A percentile compares a stretch with the other conserved stretches of the same genome.
Evolutionary conservation across 2,797 vertebrate species (phyloP).

Genomic region (Austrolebias charrua): DNA sequence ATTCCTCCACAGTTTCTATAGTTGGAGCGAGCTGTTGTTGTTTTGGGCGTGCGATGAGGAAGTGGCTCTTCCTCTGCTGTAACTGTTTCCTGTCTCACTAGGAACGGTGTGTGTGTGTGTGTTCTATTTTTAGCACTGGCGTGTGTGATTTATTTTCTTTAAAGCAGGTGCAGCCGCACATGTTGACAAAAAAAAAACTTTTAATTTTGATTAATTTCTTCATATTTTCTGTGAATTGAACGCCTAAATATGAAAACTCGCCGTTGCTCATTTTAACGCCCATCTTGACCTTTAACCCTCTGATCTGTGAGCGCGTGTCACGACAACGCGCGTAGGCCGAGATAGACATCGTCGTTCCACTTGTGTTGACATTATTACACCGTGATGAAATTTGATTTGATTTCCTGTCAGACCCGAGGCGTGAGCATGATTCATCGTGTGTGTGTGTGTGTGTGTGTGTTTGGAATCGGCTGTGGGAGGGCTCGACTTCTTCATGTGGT

Average conservation of each 20-base stretch:
- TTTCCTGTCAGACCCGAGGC: conserved; percentile 36
- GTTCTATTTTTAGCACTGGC: neutral
- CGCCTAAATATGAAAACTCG: too few relatives aligned
- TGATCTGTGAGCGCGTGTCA: neutral
- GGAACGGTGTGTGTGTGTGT: conserved; percentile 41
- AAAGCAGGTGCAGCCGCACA: too few relatives aligned
- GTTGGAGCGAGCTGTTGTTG: conserved; percentile 56
- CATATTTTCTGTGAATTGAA: too few relatives aligned
- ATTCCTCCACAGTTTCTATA: conserved; percentile 55
- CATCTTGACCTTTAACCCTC: conserved; percentile 11
- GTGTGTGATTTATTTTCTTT: neutral
- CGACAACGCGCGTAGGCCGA: neutral
- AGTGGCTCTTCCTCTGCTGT: conserved; percentile 78
- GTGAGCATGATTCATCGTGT: neutral
- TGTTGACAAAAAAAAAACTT: too few relatives aligned
- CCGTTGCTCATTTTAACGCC: neutral
- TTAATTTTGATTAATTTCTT: too few relatives aligned
- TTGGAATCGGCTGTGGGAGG: conserved; percentile 73
- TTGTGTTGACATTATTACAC: conserved; percentile 31
- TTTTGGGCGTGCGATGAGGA: conserved; percentile 71
- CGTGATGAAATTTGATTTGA: conserved; percentile 47
- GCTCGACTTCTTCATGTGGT: conserved; percentile 59
- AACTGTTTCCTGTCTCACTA: conserved; percentile 71
- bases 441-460: too few relatives aligned
- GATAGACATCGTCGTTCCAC: conserved; percentile 47